Evolutionary conservation across 2,888 invertebrate species (phyloP).

Genomic region (Herminia tarsipennalis): DNA sequence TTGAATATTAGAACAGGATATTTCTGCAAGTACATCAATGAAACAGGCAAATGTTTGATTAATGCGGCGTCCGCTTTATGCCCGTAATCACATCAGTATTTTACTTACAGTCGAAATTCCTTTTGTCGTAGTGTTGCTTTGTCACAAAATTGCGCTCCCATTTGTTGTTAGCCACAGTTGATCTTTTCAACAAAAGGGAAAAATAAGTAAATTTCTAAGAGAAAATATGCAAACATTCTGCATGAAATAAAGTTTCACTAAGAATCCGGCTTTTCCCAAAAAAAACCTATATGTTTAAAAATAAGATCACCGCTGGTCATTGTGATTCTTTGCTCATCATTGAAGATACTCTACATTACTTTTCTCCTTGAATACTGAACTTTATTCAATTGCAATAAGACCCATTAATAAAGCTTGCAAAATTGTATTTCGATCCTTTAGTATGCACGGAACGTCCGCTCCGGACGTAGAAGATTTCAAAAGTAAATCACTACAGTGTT

Average conservation of each 20-base stretch:
- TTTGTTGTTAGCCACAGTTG: too few species aligned
- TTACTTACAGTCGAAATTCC: too few species aligned
- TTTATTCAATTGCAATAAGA: conserved; percentile 13
- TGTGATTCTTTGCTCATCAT: conserved; percentile 33
- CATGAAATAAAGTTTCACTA: conserved; percentile 18
- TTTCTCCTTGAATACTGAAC: conserved; percentile 11
- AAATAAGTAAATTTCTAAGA: conserved; percentile 14
- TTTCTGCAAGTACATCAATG: too few species aligned
- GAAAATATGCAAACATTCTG: conserved; percentile 37
- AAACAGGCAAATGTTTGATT: too few species aligned
- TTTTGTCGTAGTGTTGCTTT: too few species aligned
- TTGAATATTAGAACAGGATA: too few species aligned
- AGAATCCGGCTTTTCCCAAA: conserved; percentile 19
- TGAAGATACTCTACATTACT: conserved; percentile 13
- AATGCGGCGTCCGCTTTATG: too few species aligned
- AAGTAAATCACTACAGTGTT: conserved; percentile 29
- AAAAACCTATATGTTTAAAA: conserved; percentile 19
- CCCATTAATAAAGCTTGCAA: conserved; percentile 7
- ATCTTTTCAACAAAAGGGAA: too few species aligned
- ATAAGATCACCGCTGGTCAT: conserved; percentile 18
- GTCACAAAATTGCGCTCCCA: too few species aligned
- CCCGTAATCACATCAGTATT: too few species aligned
- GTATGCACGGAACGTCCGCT: conserved; percentile 63
- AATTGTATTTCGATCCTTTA: conserved; percentile 28
- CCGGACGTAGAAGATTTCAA: conserved; percentile 54